Base-by-base conservation (phyloP, 2,797 vertebrate species). In the Salmo trutta region DNA sequence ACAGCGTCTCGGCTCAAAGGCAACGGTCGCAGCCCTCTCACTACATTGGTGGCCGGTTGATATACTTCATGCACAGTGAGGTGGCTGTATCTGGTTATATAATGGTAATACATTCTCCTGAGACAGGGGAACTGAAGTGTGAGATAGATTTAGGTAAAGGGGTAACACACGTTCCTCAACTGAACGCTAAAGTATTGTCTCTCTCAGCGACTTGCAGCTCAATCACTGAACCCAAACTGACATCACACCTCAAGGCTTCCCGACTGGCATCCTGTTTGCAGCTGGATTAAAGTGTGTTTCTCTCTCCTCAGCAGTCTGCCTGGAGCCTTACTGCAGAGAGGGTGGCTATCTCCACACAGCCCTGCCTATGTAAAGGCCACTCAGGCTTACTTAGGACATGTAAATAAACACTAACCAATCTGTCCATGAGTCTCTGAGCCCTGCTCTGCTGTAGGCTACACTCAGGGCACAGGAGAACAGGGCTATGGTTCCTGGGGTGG, bases 231-330 rank as follows among this genome's bases (percentile, higher is more conserved):
- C 88, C 84, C 88, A 81, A 81, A 80, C 82, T 71, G 75, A 24
- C 10, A 3, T 71, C 6, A 5, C 6, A 53, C 21, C 19, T 33
- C 15, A 10, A 21, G 41, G 41, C 41, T 12, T 47, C 41, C 41
- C 10, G 0, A 10, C 41, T 47, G 10, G 41, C 41, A 59, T 33
- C n/a, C 53, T 31, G 7, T 6, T 47, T 47, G 41, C 41, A 2
- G 41, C 2, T 47, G 41, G 41, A 3, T 47, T 47, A 47, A 47
- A 12, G 41, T 47, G 41, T 12, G 41, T 47, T 47, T 47, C 41
- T 83, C 82, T 87, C 83, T 91, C 84, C 90, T 91, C 92, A 92
- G 92, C 88, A 91, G 86, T 71, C 77, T 54, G 8, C 36, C 8
- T 41, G 36, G 36, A 41, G 36, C 1, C 36, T 41, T 41, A 41